Percentiles rank a stretch among this genome's conserved stretches.
phyloP scores from a whole-genome alignment of 2,113 vertebrate species.

The Lates calcarifer region DNA sequence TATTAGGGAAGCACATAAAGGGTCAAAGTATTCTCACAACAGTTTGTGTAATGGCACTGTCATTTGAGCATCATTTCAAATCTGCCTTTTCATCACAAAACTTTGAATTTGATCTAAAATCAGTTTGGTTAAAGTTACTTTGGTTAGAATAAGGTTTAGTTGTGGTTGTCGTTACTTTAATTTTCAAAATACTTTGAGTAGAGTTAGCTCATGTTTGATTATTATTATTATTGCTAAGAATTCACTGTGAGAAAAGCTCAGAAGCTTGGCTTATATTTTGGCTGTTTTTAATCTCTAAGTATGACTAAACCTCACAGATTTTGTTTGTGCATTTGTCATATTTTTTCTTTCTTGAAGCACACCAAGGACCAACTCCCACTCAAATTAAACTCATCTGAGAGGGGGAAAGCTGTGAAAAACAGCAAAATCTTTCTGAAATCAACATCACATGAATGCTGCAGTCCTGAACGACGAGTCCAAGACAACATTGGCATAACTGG shows the following conservation, averaged over 20 bases:
- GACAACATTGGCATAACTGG: slow-evolving; percentile 37
- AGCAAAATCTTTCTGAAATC: not conserved
- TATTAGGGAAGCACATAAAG: slow-evolving; percentile 61
- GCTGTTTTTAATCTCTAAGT: slow-evolving; percentile 23
- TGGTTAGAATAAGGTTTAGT: slow-evolving; percentile 24
- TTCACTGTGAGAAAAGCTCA: slow-evolving; percentile 27
- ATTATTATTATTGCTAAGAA: slow-evolving; percentile 48
- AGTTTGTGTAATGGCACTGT: slow-evolving; percentile 38
- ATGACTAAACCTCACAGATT: slow-evolving; percentile 19
- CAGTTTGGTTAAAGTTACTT: slow-evolving; percentile 40
- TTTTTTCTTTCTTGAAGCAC: slow-evolving; percentile 24
- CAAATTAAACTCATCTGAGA: slow-evolving; percentile 9
- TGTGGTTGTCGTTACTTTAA: not conserved
- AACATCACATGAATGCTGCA: slow-evolving; percentile 31
- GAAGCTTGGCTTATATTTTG: slow-evolving; percentile 36
- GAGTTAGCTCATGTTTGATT: slow-evolving; percentile 21
- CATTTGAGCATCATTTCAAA: not conserved
- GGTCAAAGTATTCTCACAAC: slow-evolving; percentile 14
- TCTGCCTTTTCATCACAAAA: slow-evolving; percentile 6
- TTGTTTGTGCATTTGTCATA: slow-evolving; percentile 20
- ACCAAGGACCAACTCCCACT: not conserved
- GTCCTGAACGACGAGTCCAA: slow-evolving; percentile 17
- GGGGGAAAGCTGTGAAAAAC: slow-evolving; percentile 3
- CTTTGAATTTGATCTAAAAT: slow-evolving; percentile 16
- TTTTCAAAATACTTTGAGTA: slow-evolving; percentile 22